phyloP scores from a whole-genome alignment of 2,797 vertebrate genomes.

The Chelon auratus region DNA sequence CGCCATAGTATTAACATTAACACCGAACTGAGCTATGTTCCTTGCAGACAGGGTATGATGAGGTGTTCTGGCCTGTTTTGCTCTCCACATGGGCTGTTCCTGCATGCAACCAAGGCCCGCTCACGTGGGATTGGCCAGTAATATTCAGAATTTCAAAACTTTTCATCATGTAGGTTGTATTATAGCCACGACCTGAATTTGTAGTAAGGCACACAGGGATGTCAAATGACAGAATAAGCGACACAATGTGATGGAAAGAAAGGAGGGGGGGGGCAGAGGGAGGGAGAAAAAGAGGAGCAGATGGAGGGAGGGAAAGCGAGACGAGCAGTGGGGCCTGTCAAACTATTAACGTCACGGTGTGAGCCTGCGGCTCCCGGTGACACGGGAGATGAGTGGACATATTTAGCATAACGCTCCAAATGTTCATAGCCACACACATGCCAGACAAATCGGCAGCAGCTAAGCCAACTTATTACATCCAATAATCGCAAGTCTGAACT shows the following conservation, averaged over 20 bases:
- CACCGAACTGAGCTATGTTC: too few relatives aligned
- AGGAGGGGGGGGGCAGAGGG: conserved; percentile 13
- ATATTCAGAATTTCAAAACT: too few relatives aligned
- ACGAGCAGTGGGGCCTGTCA: conserved; percentile 68
- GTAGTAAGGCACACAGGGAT: conserved; percentile 6
- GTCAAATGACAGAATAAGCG: neutral
- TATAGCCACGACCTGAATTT: conserved; percentile 15
- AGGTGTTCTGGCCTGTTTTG: too few relatives aligned
- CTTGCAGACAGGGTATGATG: too few relatives aligned
- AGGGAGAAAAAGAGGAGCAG: conserved; percentile 45
- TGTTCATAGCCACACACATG: neutral
- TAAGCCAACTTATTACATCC: neutral
- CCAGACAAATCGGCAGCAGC: conserved; percentile 18
- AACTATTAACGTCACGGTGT: conserved; percentile 74
- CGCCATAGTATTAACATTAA: too few relatives aligned
- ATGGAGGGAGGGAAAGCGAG: conserved; percentile 53
- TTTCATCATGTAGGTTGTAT: neutral
- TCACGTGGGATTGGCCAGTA: too few relatives aligned
- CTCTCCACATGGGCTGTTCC: too few relatives aligned
- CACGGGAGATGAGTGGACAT: conserved; percentile 61
- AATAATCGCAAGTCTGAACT: conserved; percentile 29
- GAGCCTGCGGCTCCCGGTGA: conserved; percentile 63
- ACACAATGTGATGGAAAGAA: conserved; percentile 5
- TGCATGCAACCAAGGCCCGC: too few relatives aligned
- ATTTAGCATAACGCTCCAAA: conserved; percentile 48